Conservation (phyloP, 1,140 invertebrate genomes). For the Apis dorsata region DNA sequence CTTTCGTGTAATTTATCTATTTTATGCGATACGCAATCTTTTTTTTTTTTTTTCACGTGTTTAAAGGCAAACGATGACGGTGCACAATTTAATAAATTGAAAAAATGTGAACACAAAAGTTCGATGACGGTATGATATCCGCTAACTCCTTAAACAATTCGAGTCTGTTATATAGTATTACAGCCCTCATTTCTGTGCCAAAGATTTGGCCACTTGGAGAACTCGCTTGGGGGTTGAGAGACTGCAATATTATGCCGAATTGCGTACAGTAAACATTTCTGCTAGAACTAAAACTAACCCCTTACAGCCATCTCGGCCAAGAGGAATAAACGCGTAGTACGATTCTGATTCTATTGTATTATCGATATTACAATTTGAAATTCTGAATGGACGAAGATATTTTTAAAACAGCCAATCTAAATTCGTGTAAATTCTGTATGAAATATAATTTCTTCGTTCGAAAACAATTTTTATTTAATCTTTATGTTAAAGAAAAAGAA, state of each 20-base stretch:
- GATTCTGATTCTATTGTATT: conserved; percentile 4
- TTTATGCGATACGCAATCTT: too few relatives aligned
- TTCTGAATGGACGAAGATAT: too few relatives aligned
- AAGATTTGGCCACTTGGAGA: conserved; percentile 26
- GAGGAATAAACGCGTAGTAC: neutral
- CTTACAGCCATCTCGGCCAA: neutral
- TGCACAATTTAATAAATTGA: neutral
- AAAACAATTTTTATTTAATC: too few relatives aligned
- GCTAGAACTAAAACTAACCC: conserved; percentile 35
- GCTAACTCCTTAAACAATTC: conserved; percentile 28
- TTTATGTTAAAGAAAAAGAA: too few relatives aligned
- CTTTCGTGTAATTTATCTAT: neutral
- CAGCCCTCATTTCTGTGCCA: conserved; percentile 29
- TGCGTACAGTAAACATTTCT: conserved; percentile 51
- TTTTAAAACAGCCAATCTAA: neutral
- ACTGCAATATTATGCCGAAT: conserved; percentile 49
- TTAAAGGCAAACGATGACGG: neutral
- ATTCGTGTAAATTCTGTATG: neutral
- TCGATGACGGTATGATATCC: neutral
- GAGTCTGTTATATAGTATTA: neutral
- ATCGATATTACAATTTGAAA: neutral
- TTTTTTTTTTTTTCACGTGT: neutral
- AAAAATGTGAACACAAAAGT: neutral
- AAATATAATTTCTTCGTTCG: neutral
- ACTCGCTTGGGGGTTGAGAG: neutral